Percentiles rank a stretch among this genome's conserved stretches.
These are phyloP conservation scores for Drosophila kokeensis DNA, from an alignment of 2,888 invertebrate species.

Conservation along the genomic window DNA sequence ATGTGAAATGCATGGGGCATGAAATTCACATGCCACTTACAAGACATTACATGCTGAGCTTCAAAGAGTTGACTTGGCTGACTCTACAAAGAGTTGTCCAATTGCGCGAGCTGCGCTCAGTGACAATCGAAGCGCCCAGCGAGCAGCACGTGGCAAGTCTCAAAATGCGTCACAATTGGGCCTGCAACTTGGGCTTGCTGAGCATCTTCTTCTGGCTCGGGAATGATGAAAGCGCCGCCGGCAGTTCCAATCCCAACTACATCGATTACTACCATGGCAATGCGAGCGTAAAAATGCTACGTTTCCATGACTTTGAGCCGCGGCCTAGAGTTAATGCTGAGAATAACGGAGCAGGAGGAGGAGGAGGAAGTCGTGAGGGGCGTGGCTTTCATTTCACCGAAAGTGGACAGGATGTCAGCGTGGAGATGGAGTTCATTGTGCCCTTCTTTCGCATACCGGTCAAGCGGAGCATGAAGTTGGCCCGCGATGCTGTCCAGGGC, in stretches of 20 bases:
- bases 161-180: conserved; percentile 41
- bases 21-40: conserved; percentile 49
- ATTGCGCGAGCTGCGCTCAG: conserved; percentile 40
- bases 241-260: conserved; percentile 24
- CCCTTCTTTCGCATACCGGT: conserved; percentile 88
- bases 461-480: conserved; percentile 83
- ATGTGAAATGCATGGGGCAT: conserved; percentile 57
- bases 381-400: conserved; percentile 82
- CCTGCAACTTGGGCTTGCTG: conserved; percentile 35
- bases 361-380: conserved; percentile 51
- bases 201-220: conserved; percentile 40
- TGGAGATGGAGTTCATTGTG: conserved; percentile 87
- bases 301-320: conserved; percentile 80
- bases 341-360: background rate
- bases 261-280: conserved; percentile 52
- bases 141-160: conserved; percentile 29
- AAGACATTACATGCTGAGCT: conserved; percentile 8
- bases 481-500: conserved; percentile 71
- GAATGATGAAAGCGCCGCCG: conserved; percentile 40
- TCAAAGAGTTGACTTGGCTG: background rate
- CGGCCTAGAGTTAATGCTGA: conserved; percentile 25
- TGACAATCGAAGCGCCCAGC: conserved; percentile 29
- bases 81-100: conserved; percentile 40
- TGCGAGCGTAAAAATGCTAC: conserved; percentile 57
- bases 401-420: conserved; percentile 76